Evolutionary conservation across 2,113 vertebrate species (phyloP).

Genomic region (Pteruthius melanotis): DNA sequence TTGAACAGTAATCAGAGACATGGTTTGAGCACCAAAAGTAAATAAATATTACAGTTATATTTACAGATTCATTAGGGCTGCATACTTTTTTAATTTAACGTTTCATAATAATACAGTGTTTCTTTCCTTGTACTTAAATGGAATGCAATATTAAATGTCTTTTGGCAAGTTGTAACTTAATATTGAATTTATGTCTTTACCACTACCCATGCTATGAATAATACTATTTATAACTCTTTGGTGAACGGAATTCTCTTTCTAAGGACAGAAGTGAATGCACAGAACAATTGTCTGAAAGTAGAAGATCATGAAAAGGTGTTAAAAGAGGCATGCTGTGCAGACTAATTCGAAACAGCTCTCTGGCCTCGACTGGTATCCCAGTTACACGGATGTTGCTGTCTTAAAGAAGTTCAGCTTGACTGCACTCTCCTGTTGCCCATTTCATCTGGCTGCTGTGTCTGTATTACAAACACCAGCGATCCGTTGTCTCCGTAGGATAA

Average conservation of each 20-base stretch:
- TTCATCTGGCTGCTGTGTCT: background rate
- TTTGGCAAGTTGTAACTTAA: background rate
- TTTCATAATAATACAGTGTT: background rate
- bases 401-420: background rate
- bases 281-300: background rate
- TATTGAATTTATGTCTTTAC: background rate
- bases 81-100: background rate
- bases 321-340: background rate
- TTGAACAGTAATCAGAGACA: background rate
- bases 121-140: background rate
- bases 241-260: background rate
- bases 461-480: background rate
- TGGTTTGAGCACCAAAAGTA: background rate
- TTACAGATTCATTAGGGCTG: background rate
- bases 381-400: background rate
- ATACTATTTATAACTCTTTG: background rate
- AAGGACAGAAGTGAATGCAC: background rate
- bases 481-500: fast-evolving
- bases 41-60: background rate
- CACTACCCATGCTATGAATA: background rate
- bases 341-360: background rate
- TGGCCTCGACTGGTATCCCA: background rate
- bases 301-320: background rate
- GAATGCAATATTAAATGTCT: background rate
- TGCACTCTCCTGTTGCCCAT: background rate